These are phyloP conservation scores for Leucophenga varia DNA, from an alignment of 1,140 invertebrate species.

Conservation along the genomic window DNA sequence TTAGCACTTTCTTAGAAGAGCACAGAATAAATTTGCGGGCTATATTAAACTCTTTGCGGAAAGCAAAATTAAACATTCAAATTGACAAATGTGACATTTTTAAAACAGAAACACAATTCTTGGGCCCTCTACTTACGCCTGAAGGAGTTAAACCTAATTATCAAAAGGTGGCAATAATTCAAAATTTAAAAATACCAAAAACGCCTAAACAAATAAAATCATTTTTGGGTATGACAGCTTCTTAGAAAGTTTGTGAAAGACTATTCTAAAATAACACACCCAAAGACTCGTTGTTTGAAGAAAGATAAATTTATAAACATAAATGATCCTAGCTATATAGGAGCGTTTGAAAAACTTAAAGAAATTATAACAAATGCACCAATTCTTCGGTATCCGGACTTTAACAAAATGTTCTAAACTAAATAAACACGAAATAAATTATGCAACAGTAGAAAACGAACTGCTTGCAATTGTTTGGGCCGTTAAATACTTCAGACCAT, in stretches of 20 bases:
- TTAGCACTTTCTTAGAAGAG: too few species aligned
- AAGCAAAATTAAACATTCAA: too few species aligned
- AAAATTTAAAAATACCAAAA: slow-evolving; percentile 31
- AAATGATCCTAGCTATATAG: slow-evolving; percentile 23
- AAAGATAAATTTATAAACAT: slow-evolving; percentile 15
- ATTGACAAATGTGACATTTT: too few species aligned
- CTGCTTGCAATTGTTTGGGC: too few species aligned
- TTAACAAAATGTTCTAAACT: slow-evolving; percentile 12
- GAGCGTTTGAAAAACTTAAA: slow-evolving; percentile 30
- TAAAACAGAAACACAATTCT: slow-evolving; percentile 32
- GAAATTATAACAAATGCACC: too few species aligned
- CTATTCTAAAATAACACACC: slow-evolving; percentile 30
- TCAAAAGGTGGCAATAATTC: slow-evolving; percentile 25
- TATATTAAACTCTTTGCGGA: too few species aligned
- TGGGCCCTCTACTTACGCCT: slow-evolving; percentile 29
- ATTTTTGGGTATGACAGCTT: slow-evolving; percentile 29
- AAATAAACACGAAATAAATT: slow-evolving; percentile 5
- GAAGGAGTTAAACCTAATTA: slow-evolving; percentile 32
- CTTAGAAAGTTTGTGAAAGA: slow-evolving; percentile 24
- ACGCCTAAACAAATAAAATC: slow-evolving; percentile 25
- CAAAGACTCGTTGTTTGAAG: slow-evolving; percentile 27
- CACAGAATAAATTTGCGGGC: too few species aligned
- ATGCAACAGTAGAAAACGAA: too few species aligned
- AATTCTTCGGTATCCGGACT: slow-evolving; percentile 41
- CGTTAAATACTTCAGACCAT: too few species aligned